phyloP scores from a whole-genome alignment of 2,888 invertebrate species.

The Luffia ferchaultella region DNA sequence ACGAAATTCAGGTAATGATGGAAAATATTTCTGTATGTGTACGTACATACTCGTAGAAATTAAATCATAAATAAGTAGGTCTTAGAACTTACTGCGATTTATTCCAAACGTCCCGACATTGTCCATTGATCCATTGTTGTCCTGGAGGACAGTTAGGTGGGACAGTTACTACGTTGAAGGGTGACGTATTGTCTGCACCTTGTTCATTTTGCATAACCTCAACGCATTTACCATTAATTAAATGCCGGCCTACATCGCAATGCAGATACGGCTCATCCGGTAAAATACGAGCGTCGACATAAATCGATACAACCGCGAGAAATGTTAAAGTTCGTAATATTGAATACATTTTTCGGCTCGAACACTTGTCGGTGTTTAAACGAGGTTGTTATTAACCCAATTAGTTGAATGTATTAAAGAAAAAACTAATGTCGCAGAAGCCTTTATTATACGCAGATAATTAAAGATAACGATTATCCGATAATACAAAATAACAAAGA shows the following conservation, averaged over 20 bases:
- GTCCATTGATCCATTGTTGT: slow-evolving; percentile 18
- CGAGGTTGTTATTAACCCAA: neutral
- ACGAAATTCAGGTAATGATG: no score
- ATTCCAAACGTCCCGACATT: slow-evolving; percentile 14
- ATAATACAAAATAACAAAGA: neutral
- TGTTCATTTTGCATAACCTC: neutral
- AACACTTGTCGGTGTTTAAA: neutral
- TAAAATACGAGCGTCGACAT: neutral
- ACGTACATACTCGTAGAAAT: no score
- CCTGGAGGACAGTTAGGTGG: slow-evolving; percentile 23
- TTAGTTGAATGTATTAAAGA: neutral
- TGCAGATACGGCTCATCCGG: neutral
- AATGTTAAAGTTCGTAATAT: neutral
- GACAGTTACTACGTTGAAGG: slow-evolving; percentile 17
- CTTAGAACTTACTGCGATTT: neutral
- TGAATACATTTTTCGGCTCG: neutral
- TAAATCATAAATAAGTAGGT: no score
- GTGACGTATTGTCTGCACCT: neutral
- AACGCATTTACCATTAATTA: neutral
- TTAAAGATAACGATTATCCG: neutral
- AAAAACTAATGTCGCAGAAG: neutral
- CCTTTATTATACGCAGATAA: neutral
- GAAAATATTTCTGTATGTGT: no score
- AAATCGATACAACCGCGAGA: neutral
- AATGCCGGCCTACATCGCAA: neutral